Evolutionary conservation across 1,140 invertebrate species (phyloP), one percentile per base, ranked within the genome.

Genomic region (Dendrolimus punctatus): DNA sequence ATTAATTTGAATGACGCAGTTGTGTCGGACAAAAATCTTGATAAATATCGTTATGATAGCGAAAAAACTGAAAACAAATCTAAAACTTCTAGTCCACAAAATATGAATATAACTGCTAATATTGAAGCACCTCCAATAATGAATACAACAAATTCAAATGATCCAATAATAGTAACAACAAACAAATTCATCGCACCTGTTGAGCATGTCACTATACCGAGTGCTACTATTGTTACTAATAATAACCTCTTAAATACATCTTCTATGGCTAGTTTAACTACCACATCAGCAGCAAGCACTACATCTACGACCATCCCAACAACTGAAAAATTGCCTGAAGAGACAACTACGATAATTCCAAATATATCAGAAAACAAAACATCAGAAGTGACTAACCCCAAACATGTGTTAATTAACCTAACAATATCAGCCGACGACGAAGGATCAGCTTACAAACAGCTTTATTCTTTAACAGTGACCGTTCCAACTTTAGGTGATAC

Each of bases 381-480:
- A 38, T 60, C 78, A 50, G 80, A 82, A 49, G 23, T 66, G 36
- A 54, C 70, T 71, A 85, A 75, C 60, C 64, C 87, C 44, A 91
- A 90, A 82, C 88, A 90, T 58, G 88, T 94, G 60, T 85, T 93
- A 60, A 92, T 94, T 47, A 95, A 94, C 84, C 87, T 94, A 53
- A 93, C 93, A 4, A 93, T 95, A 66, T 90, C 91, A 10, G 90
- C 91, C 10, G 91, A 92, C 62, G 89, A 90, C 60, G 88, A 86
- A 59, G 80, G 87, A 66, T 83, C 85, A 64, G 76, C 83, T 62
- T 87, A 88, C 64, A 90, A 91, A 64, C 91, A 91, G 44, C 80
- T 94, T 57, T 94, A 93, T 85, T 90, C 93, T 42, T 79, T 94
- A 58, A 93, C 93, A 55, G 89, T 94, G 55, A 92, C 90, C 46